phyloP scores from a whole-genome alignment of 2,797 vertebrate species.

The Coreius guichenoti region DNA sequence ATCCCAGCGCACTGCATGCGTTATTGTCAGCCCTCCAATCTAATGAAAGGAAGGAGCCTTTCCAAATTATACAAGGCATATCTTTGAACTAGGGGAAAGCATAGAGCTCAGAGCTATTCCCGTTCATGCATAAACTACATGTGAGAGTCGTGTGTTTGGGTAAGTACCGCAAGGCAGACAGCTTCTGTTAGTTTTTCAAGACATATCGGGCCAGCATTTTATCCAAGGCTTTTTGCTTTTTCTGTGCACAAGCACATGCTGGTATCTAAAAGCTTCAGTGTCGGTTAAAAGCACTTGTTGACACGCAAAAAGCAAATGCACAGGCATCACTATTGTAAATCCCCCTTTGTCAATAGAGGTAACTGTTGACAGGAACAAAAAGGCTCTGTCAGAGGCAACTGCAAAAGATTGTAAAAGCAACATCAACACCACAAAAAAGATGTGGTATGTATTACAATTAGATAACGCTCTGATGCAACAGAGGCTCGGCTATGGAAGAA shows the following conservation, averaged over 20 bases:
- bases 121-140: slow-evolving; percentile 47
- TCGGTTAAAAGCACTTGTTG: slow-evolving; percentile 74
- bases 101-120: slow-evolving; percentile 55
- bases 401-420: slow-evolving; percentile 39
- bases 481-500: slow-evolving; percentile 32
- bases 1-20: slow-evolving; percentile 58
- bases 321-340: slow-evolving; percentile 43
- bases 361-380: slow-evolving; percentile 45
- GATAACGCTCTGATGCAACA: slow-evolving; percentile 7
- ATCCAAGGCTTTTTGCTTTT: slow-evolving; percentile 70
- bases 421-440: slow-evolving; percentile 40
- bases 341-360: slow-evolving; percentile 23
- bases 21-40: slow-evolving; percentile 71
- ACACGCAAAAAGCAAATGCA: slow-evolving; percentile 68
- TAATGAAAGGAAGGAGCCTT: slow-evolving; percentile 72
- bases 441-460: slow-evolving; percentile 34
- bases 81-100: slow-evolving; percentile 64
- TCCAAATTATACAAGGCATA: slow-evolving; percentile 65
- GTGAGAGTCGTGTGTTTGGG: slow-evolving; percentile 60
- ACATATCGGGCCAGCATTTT: slow-evolving; percentile 70
- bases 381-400: slow-evolving; percentile 25
- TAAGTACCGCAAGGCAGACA: slow-evolving; percentile 61
- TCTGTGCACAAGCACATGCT: slow-evolving; percentile 70
- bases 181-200: slow-evolving; percentile 76
- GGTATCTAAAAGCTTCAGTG: slow-evolving; percentile 76